A percentile compares a stretch with the other conserved stretches of the same genome.
phyloP scores from a whole-genome alignment of 1,140 invertebrate species.

The Drosophila lini region DNA sequence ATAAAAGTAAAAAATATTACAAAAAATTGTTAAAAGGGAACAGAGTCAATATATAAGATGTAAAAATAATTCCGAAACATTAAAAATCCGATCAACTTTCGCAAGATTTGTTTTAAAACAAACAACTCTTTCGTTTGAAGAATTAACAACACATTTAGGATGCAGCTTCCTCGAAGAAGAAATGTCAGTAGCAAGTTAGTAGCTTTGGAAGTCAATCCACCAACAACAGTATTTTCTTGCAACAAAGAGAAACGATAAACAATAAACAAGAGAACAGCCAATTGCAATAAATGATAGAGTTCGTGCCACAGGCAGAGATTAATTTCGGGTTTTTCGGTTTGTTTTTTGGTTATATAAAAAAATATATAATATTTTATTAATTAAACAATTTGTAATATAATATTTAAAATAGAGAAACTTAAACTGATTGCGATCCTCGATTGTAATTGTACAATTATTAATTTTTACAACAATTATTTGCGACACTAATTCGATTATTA shows the following conservation, averaged over 20 bases:
- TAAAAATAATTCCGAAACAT: slow-evolving; percentile 4
- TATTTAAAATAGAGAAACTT: slow-evolving; percentile 61
- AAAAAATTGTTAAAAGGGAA: background rate
- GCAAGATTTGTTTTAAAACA: background rate
- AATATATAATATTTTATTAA: slow-evolving; percentile 61
- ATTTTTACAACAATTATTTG: slow-evolving; percentile 64
- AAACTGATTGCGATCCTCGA: slow-evolving; percentile 52
- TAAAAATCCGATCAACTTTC: slow-evolving; percentile 6
- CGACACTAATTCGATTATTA: slow-evolving; percentile 59
- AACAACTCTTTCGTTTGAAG: slow-evolving; percentile 8
- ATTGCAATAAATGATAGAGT: slow-evolving; percentile 42
- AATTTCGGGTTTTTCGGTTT: slow-evolving; percentile 31
- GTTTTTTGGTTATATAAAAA: slow-evolving; percentile 56
- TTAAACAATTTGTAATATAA: slow-evolving; percentile 62
- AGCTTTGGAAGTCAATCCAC: slow-evolving; percentile 31
- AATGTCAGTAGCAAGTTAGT: slow-evolving; percentile 18
- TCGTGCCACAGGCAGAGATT: slow-evolving; percentile 46
- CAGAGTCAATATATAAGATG: background rate
- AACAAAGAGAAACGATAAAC: slow-evolving; percentile 49
- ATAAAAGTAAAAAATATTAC: background rate
- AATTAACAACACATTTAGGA: background rate
- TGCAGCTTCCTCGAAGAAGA: background rate
- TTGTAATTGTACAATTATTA: slow-evolving; percentile 48
- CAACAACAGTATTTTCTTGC: slow-evolving; percentile 77
- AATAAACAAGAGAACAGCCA: slow-evolving; percentile 38